Evolutionary conservation across 1,140 invertebrate genomes (phyloP).

Genomic region (Drosophila auraria): DNA sequence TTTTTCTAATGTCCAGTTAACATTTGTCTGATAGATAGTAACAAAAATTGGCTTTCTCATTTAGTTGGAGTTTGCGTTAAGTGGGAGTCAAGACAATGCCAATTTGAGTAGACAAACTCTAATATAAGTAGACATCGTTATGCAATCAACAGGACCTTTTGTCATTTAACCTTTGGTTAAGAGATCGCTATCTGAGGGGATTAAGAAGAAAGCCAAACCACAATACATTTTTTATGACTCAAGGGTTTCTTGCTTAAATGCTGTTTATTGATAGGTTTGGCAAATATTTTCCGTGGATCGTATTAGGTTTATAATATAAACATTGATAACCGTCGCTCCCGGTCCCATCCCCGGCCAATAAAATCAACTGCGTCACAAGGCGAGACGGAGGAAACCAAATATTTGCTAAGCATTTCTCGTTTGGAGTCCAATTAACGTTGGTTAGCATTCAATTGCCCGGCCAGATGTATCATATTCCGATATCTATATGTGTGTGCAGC

Average conservation of each 20-base stretch:
- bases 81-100: too few species aligned
- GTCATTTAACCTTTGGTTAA: background rate
- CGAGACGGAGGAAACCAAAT: conserved; percentile 32
- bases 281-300: conserved; percentile 19
- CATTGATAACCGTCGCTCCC: conserved; percentile 9
- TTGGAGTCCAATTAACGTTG: conserved; percentile 54
- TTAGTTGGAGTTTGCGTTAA: too few species aligned
- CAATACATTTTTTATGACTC: background rate
- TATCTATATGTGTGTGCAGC: background rate
- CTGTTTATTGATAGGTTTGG: conserved; percentile 16
- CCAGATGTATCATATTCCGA: conserved; percentile 36
- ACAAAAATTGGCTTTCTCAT: too few species aligned
- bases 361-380: conserved; percentile 40
- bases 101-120: too few species aligned
- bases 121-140: background rate
- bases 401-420: conserved; percentile 41
- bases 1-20: too few species aligned
- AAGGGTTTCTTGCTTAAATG: background rate
- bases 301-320: conserved; percentile 28
- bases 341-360: background rate
- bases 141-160: too few species aligned
- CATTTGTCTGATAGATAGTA: too few species aligned
- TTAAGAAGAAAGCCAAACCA: background rate
- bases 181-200: background rate
- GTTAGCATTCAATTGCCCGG: conserved; percentile 43